Evolutionary conservation across 2,113 vertebrate genomes (phyloP).

Genomic region (Charina bottae): DNA sequence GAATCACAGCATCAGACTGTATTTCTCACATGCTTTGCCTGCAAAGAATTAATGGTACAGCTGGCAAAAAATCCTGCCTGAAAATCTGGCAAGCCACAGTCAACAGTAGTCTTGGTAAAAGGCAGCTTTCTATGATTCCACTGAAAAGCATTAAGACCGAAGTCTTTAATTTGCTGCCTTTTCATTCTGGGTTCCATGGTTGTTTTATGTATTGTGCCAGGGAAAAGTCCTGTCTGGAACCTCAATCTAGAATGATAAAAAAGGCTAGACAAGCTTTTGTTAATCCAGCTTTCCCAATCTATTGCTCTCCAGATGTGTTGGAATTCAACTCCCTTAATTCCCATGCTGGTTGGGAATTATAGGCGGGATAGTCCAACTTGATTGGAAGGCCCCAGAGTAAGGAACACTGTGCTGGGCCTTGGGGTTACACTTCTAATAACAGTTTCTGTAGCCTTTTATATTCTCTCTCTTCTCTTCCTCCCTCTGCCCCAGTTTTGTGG

Average conservation of each 20-base stretch:
- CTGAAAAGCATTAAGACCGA: neutral
- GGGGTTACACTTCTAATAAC: conserved; percentile 51
- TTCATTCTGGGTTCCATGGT: neutral
- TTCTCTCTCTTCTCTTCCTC: conserved; percentile 56
- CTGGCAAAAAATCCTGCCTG: neutral
- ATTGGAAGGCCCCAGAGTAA: neutral
- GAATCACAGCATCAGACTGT: no score
- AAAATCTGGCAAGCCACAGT: neutral
- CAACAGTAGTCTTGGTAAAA: neutral
- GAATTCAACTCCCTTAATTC: neutral
- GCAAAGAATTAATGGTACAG: no score
- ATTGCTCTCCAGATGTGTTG: neutral
- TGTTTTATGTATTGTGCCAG: neutral
- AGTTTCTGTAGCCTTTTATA: conserved; percentile 66
- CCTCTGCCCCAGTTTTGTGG: conserved; percentile 39
- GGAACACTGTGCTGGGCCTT: conserved; percentile 8
- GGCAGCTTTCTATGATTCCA: neutral
- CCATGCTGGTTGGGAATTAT: no score
- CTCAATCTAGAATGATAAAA: conserved; percentile 27
- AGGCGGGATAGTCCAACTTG: neutral
- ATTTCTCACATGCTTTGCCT: no score
- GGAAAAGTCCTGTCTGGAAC: conserved; percentile 31
- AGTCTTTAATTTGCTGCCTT: conserved; percentile 19
- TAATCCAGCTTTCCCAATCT: neutral
- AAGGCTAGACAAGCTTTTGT: conserved; percentile 25